phyloP scores from a whole-genome alignment of 2,888 invertebrate genomes.

The Coelinius sp. region DNA sequence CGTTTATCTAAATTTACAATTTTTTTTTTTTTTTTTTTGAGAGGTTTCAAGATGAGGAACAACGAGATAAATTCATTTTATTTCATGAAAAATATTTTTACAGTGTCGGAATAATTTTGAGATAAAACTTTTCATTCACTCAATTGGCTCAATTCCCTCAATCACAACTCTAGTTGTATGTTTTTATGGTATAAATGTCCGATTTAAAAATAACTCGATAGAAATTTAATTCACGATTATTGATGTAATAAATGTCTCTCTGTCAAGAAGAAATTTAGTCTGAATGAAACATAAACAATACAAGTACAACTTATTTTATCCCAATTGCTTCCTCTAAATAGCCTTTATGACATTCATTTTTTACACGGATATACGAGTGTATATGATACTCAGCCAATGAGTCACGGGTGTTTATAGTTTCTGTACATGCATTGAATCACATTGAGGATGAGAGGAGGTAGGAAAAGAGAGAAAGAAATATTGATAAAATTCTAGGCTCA shows the following conservation, averaged over 20 bases:
- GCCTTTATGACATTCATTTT: neutral
- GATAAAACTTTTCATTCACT: too few relatives aligned
- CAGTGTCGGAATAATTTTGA: too few relatives aligned
- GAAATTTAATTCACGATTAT: neutral
- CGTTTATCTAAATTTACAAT: neutral
- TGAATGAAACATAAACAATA: neutral
- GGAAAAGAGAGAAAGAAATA: neutral
- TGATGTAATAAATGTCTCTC: neutral
- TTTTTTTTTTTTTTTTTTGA: neutral
- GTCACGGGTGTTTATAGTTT: slow-evolving; percentile 20
- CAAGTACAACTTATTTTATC: neutral
- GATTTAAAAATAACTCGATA: neutral
- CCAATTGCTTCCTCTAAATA: slow-evolving; percentile 12
- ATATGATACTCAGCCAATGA: slow-evolving; percentile 2
- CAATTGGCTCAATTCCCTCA: too few relatives aligned
- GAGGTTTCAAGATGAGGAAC: neutral
- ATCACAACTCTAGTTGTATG: too few relatives aligned
- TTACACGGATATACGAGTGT: neutral
- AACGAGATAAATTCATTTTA: neutral
- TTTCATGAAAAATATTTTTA: too few relatives aligned
- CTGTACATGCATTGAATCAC: slow-evolving; percentile 11
- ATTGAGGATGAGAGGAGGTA: slow-evolving; percentile 10
- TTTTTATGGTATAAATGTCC: too few relatives aligned
- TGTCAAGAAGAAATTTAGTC: neutral
- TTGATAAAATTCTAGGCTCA: slow-evolving; percentile 17